A percentile compares a stretch with the other conserved stretches of the same genome.
These are phyloP conservation scores for Drosophila cognata DNA, from an alignment of 2,888 invertebrate genomes.

Conservation along the genomic window DNA sequence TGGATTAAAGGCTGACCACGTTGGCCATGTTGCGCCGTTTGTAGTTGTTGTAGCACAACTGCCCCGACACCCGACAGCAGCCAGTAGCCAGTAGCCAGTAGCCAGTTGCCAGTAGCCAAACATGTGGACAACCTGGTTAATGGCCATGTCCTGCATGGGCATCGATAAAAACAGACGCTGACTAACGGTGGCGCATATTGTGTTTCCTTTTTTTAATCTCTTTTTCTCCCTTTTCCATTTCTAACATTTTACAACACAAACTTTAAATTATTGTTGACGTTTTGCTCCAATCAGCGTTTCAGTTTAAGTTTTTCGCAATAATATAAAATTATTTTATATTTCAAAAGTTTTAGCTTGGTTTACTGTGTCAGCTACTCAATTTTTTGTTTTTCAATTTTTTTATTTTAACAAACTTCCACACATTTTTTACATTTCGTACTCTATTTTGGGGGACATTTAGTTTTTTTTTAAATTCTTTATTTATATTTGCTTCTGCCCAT, in stretches of 20 bases:
- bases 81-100: not conserved
- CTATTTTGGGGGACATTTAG: too few species aligned
- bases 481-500: not conserved
- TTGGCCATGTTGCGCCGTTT: slow-evolving; percentile 37
- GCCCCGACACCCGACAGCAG: slow-evolving; percentile 7
- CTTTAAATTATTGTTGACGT: not conserved
- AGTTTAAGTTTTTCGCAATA: not conserved
- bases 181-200: slow-evolving; percentile 34
- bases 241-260: slow-evolving; percentile 2
- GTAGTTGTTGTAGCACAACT: slow-evolving; percentile 5
- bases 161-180: slow-evolving; percentile 60
- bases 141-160: slow-evolving; percentile 51
- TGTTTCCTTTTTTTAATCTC: not conserved
- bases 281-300: not conserved
- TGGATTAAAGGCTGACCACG: slow-evolving; percentile 71
- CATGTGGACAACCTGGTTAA: slow-evolving; percentile 57
- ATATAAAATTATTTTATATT: not conserved
- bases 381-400: not conserved
- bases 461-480: too few species aligned
- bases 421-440: too few species aligned
- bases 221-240: slow-evolving; percentile 2
- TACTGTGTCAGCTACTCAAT: not conserved
- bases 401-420: not conserved
- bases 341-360: not conserved
- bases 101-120: slow-evolving; percentile 20